These are phyloP conservation scores for Nothobranchius kuhntae DNA, from an alignment of 2,113 vertebrate species.

Conservation along the genomic window DNA sequence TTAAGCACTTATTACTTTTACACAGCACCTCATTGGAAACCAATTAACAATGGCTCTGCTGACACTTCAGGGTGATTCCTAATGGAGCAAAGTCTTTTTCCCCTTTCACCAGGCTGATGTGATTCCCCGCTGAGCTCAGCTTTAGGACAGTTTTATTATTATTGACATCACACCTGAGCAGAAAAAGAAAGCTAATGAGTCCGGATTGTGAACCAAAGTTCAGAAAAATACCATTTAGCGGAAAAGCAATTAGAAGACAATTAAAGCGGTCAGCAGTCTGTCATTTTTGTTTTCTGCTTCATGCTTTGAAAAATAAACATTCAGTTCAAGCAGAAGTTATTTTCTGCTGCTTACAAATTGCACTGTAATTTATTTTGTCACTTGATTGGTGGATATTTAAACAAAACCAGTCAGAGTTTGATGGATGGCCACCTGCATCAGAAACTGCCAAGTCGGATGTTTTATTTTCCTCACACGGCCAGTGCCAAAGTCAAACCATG, in stretches of 20 bases:
- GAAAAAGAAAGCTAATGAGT: constrained; percentile 11
- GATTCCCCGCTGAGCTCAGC: background rate
- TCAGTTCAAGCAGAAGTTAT: constrained; percentile 25
- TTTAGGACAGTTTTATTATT: constrained; percentile 9
- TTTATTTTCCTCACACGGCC: background rate
- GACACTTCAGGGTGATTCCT: constrained; percentile 8
- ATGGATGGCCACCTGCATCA: constrained; percentile 34
- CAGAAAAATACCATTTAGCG: background rate
- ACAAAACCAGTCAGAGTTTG: constrained; percentile 35
- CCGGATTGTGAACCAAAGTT: constrained; percentile 13
- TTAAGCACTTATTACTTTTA: background rate
- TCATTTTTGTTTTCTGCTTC: constrained; percentile 9
- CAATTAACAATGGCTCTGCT: constrained; percentile 3
- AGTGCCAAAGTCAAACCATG: constrained; percentile 21
- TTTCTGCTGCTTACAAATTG: constrained; percentile 41
- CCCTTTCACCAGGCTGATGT: background rate
- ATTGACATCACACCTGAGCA: constrained; percentile 6
- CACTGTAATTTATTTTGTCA: constrained; percentile 37
- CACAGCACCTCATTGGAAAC: constrained; percentile 1
- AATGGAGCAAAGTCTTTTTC: background rate
- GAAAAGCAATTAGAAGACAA: constrained; percentile 16
- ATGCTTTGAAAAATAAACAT: constrained; percentile 14
- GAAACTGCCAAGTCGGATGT: constrained; percentile 14
- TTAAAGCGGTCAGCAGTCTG: constrained; percentile 16
- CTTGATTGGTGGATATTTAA: constrained; percentile 37